Percentiles rank a stretch among this genome's conserved stretches.
phyloP scores from a whole-genome alignment of 2,797 vertebrate species.

The Pangasius larnaudii region DNA sequence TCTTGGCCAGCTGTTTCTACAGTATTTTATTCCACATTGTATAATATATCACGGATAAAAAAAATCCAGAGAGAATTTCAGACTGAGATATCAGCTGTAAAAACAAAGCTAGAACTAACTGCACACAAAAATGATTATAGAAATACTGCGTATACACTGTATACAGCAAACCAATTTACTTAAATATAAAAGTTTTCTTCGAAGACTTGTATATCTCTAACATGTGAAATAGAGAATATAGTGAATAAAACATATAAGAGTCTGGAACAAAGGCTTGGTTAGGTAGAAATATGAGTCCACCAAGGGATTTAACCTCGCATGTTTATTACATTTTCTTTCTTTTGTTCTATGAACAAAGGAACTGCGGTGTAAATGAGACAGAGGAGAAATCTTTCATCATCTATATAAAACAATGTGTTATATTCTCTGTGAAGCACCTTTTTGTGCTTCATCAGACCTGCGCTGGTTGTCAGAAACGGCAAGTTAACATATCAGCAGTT shows the following conservation, averaged over 20 bases:
- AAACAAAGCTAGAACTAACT: background rate
- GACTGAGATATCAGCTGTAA: background rate
- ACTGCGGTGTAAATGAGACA: background rate
- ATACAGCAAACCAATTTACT: background rate
- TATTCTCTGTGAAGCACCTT: slow-evolving; percentile 27
- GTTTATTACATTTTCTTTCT: background rate
- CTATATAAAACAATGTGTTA: background rate
- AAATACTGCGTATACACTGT: background rate
- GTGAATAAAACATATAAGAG: background rate
- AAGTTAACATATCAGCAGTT: background rate
- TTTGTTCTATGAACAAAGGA: background rate
- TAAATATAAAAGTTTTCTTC: background rate
- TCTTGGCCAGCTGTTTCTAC: background rate
- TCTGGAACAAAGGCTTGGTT: background rate
- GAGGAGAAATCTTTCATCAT: background rate
- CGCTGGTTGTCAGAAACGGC: background rate
- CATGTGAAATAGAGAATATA: background rate
- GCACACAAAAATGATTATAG: background rate
- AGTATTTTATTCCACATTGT: background rate
- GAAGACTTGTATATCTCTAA: background rate
- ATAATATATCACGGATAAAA: background rate
- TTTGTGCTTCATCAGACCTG: slow-evolving; percentile 18
- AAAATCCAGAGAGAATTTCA: background rate
- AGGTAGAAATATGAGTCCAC: background rate
- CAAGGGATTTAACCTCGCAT: background rate